A percentile compares a stretch with the other conserved stretches of the same genome.
phyloP scores from a whole-genome alignment of 1,140 invertebrate genomes.

The Sarcophaga peregrina region DNA sequence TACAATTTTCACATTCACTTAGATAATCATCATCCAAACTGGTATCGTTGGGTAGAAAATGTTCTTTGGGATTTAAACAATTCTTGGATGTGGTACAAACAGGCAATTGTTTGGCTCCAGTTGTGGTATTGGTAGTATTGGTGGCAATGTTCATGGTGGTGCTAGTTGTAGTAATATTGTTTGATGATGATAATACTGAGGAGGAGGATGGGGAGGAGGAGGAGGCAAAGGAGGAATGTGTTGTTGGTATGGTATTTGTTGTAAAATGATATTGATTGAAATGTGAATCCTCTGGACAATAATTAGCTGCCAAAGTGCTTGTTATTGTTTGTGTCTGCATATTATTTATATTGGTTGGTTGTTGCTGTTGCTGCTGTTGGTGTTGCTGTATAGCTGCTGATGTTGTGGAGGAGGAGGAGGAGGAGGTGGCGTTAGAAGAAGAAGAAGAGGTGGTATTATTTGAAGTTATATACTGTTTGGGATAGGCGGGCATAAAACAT shows the following conservation, averaged over 20 bases:
- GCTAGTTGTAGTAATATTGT: background rate
- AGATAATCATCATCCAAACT: slow-evolving; percentile 79
- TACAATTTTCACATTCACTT: slow-evolving; percentile 86
- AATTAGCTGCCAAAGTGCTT: slow-evolving; percentile 38
- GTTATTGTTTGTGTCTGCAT: slow-evolving; percentile 41
- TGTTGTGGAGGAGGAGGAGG: slow-evolving; percentile 17
- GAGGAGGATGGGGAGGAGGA: background rate
- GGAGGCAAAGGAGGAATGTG: background rate
- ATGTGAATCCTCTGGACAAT: slow-evolving; percentile 41
- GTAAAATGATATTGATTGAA: background rate
- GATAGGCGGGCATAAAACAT: slow-evolving; percentile 62
- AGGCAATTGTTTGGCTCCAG: slow-evolving; percentile 57
- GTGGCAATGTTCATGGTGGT: background rate
- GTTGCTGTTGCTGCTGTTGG: slow-evolving; percentile 45
- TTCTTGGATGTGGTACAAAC: slow-evolving; percentile 66
- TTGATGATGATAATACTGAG: slow-evolving; percentile 13
- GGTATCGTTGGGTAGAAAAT: slow-evolving; percentile 66
- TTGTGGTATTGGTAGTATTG: background rate
- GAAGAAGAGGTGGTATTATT: background rate
- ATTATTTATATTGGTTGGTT: slow-evolving; percentile 36
- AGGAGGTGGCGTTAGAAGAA: background rate
- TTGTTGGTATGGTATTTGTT: background rate
- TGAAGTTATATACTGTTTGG: slow-evolving; percentile 43
- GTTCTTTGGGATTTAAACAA: slow-evolving; percentile 64
- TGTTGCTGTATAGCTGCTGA: slow-evolving; percentile 20